Evolutionary conservation across 2,888 invertebrate species (phyloP).

Genomic region (Tinea pellionella): DNA sequence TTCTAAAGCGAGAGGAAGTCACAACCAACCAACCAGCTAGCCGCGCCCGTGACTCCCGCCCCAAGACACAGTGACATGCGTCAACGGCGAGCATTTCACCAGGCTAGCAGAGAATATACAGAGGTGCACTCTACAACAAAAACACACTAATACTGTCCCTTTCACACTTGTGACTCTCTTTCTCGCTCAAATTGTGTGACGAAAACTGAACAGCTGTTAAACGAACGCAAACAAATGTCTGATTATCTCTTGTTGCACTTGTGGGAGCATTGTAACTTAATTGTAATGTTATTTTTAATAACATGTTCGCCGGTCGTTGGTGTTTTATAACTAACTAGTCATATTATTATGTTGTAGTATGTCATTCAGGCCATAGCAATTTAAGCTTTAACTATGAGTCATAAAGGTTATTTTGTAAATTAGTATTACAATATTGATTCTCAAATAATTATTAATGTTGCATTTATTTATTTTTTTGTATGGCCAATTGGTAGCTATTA

Average conservation of each 20-base stretch:
- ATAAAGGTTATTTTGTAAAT: no score
- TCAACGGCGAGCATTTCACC: conserved; percentile 54
- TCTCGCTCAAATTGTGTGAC: not conserved
- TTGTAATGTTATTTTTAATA: no score
- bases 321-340: no score
- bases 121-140: conserved; percentile 1
- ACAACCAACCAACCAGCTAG: not conserved
- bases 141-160: not conserved
- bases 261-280: not conserved
- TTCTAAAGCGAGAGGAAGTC: no score
- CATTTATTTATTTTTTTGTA: no score
- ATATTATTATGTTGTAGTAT: no score
- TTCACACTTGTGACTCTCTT: not conserved
- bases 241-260: not conserved
- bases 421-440: no score
- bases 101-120: conserved; percentile 30
- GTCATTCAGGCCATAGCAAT: no score
- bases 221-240: not conserved
- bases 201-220: not conserved
- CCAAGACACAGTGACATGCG: conserved; percentile 65
- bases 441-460: no score
- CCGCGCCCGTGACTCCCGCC: conserved; percentile 37
- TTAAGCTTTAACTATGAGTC: no score
- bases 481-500: no score
- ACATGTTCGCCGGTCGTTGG: no score